Percentiles rank a stretch among this genome's conserved stretches.
Evolutionary conservation across 1,140 invertebrate species (phyloP).

Genomic region (Leptinotarsa lineolata): DNA sequence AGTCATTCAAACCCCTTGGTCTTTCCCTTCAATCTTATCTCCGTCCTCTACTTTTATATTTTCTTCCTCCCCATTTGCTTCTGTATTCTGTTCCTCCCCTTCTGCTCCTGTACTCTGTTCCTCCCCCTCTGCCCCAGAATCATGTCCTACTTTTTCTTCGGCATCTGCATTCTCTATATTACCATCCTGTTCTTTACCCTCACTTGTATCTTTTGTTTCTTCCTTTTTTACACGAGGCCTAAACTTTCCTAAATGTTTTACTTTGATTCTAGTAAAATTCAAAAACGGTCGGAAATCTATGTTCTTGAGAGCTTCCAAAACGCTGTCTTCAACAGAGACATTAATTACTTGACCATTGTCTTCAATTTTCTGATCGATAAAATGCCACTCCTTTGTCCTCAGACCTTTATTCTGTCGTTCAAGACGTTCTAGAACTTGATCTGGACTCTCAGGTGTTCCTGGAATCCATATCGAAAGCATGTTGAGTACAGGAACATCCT

Average conservation of each 20-base stretch:
- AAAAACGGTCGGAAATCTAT: slow-evolving; percentile 11
- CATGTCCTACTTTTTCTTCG: neutral
- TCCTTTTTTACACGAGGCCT: slow-evolving; percentile 6
- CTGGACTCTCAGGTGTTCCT: slow-evolving; percentile 3
- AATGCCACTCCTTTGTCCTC: slow-evolving; percentile 14
- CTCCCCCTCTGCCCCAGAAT: neutral
- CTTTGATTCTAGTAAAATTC: slow-evolving; percentile 19
- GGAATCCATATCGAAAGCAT: slow-evolving; percentile 14
- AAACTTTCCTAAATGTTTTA: slow-evolving; percentile 14
- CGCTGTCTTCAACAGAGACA: slow-evolving; percentile 4
- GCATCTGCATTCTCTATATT: neutral
- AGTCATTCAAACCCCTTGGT: neutral
- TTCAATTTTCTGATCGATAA: neutral
- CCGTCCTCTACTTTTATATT: too few relatives aligned
- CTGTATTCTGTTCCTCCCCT: neutral
- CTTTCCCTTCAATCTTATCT: neutral
- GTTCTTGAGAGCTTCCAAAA: slow-evolving; percentile 14
- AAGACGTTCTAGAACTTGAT: slow-evolving; percentile 17
- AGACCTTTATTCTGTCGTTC: slow-evolving; percentile 22
- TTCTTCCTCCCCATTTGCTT: neutral
- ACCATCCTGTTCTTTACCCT: neutral
- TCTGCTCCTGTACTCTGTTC: neutral
- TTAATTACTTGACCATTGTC: slow-evolving; percentile 11
- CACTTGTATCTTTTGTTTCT: neutral
- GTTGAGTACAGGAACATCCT: slow-evolving; percentile 8